These are phyloP conservation scores for Lottia scabra DNA, from an alignment of 2,888 invertebrate genomes.

Conservation along the genomic window DNA sequence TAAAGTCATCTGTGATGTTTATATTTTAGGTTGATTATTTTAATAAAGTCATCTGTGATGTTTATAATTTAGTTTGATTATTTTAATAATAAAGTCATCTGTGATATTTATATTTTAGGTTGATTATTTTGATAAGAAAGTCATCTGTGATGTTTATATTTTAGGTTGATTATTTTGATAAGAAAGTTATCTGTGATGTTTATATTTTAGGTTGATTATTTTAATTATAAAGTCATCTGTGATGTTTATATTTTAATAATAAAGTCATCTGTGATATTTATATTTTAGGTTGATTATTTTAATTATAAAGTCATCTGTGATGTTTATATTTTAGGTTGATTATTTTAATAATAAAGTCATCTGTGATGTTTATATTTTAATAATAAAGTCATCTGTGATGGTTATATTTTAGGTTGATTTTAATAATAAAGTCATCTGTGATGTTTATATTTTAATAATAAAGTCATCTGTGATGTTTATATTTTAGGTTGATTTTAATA, in stretches of 20 bases:
- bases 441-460: conserved; percentile 78
- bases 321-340: conserved; percentile 74
- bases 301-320: not conserved
- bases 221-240: too few relatives aligned
- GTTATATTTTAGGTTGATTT: too few relatives aligned
- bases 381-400: conserved; percentile 94
- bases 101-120: conserved; percentile 96
- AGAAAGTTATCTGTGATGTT: conserved; percentile 95
- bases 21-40: conserved; percentile 93
- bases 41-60: conserved; percentile 87
- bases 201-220: too few relatives aligned
- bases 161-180: conserved; percentile 93
- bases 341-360: conserved; percentile 98
- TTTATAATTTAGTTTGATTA: conserved; percentile 79
- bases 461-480: too few relatives aligned
- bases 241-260: conserved; percentile 89
- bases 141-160: conserved; percentile 88
- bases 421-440: too few relatives aligned
- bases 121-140: conserved; percentile 92
- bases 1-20: conserved; percentile 94
- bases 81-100: conserved; percentile 97
- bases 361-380: conserved; percentile 98
- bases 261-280: conserved; percentile 95
- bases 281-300: too few relatives aligned
- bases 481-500: too few relatives aligned